These are phyloP conservation scores for Zosterops borbonicus DNA, from an alignment of 2,113 vertebrate genomes.

Conservation along the genomic window DNA sequence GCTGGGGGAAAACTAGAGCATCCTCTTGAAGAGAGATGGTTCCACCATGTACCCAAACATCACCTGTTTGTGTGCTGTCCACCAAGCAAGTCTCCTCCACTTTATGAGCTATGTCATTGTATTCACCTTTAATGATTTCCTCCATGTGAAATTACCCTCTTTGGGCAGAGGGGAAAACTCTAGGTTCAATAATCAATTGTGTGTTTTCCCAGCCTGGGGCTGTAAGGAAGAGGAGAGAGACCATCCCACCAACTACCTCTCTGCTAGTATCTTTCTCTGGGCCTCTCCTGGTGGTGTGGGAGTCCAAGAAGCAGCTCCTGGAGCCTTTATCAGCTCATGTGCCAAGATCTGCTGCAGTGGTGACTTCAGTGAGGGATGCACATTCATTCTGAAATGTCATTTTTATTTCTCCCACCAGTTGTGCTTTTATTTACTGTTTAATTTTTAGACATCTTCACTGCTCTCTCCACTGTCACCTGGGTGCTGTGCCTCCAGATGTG, in stretches of 20 bases:
- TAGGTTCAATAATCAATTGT: not conserved
- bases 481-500: not conserved
- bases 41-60: not conserved
- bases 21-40: not conserved
- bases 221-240: not conserved
- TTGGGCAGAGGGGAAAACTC: not conserved
- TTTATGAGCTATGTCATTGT: rapidly evolving
- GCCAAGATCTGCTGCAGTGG: not conserved
- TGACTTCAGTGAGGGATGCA: not conserved
- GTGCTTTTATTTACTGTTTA: not conserved
- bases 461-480: not conserved
- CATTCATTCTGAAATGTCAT: not conserved
- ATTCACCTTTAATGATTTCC: not conserved
- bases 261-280: not conserved
- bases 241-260: not conserved
- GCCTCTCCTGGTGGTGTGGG: not conserved
- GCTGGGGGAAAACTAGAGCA: rapidly evolving
- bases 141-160: not conserved
- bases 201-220: not conserved
- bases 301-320: not conserved
- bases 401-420: not conserved
- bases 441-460: not conserved
- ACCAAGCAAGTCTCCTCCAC: not conserved
- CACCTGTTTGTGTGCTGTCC: not conserved
- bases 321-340: not conserved